Evolutionary conservation across 2,888 invertebrate species (phyloP), one percentile per base, ranked within the genome.

Genomic region (Stramonita haemastoma): DNA sequence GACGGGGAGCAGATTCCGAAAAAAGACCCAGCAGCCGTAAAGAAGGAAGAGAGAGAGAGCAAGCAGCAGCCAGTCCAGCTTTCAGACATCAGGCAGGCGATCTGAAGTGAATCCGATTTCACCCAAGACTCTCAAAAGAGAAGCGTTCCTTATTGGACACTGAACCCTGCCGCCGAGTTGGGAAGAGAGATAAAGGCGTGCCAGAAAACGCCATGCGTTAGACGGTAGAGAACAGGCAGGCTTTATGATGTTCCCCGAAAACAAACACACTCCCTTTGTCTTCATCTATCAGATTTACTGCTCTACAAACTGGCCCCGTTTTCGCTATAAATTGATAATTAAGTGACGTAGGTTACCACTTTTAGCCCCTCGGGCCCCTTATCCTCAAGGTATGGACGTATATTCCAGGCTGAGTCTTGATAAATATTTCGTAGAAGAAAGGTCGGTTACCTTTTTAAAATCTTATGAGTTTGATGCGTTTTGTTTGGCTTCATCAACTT

Each of bases 91-190:
- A 79, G 32, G 32, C 73, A 79, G 32, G 32, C 19, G 77, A 79
- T 79, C 77, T 79, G 17, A 79, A 32, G 77, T 79, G 77, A 32
- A 79, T 79, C 32, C 5, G 29, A 79, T 79, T 34, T 79, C 77
- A 79, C 77, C 29, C 32, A 34, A 79, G 34, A 79, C 77, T 4
- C 77, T 32, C 77, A 4, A n/a, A 32, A 79, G 77, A 79, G 77
- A 79, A 79, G 15, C 77, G 32, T 19, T 79, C 77, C 77, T 29
- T 79, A 79, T 79, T 79, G 77, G 77, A 79, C 34, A 79, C 77
- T 32, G 32, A 79, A 79, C 32, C 77, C 34, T 1, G 77, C 32
- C 77, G 32, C 15, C 17, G 77, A 19, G 32, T 13, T 13, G 77
- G 32, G 32, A 19, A 32, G 32, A 32, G 13, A 26, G 77, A 79